Evolutionary conservation across 35 echinoderm and acorn worm species (phyloP).

Genomic region (Ptychodera flava): DNA sequence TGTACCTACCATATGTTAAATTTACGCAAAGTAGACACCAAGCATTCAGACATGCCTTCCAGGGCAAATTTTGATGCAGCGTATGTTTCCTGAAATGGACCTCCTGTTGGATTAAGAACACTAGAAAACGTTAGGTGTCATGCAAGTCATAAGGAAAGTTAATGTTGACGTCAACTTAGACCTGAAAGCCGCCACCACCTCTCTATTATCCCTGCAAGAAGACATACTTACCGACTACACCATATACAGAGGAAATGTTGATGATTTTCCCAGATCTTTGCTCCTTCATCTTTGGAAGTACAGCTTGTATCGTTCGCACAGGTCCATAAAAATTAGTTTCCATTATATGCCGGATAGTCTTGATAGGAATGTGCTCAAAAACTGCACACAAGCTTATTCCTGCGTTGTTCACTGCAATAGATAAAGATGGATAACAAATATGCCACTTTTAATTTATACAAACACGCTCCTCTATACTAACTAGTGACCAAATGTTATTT

Average conservation of each 20-base stretch:
- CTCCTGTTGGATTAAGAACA: no score
- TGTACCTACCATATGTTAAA: no score
- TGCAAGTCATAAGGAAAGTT: no score
- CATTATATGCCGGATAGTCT: background rate
- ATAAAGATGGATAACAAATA: background rate
- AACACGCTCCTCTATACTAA: background rate
- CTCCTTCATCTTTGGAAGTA: constrained; percentile 20
- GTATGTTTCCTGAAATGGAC: no score
- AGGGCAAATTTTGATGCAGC: no score
- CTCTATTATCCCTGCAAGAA: no score
- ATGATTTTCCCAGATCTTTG: constrained; percentile 7
- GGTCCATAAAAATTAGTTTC: constrained; percentile 5
- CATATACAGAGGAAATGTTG: background rate
- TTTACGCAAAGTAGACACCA: no score
- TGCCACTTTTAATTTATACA: background rate
- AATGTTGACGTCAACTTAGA: no score
- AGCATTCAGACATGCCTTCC: no score
- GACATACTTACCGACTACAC: constrained; percentile 9
- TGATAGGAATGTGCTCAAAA: background rate
- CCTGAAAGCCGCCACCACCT: no score
- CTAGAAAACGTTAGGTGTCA: no score
- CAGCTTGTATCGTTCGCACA: background rate
- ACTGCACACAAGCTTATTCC: background rate
- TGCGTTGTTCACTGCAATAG: constrained; percentile 16
- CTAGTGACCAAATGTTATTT: background rate